Evolutionary conservation across 2,888 invertebrate species (phyloP), one percentile per base, ranked within the genome.

Genomic region (Drosophila atroscutellata): DNA sequence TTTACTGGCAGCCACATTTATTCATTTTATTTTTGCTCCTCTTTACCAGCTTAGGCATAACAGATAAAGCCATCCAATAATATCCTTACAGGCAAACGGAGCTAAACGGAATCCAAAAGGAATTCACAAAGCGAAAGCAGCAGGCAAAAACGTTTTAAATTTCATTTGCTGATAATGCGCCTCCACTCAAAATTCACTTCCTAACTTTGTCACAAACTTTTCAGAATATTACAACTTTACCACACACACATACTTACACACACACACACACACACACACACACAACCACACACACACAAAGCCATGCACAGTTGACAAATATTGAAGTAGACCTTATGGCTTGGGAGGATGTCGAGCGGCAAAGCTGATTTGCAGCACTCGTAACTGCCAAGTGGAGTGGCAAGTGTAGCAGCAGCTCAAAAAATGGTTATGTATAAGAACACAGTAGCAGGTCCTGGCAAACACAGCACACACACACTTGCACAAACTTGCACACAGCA

Each of bases 161-260:
- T 84, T 84, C 81, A 83, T 86, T 86, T 84, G 71, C 74, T 83
- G 86, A 79, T 84, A 86, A 84, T 81, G 68, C 67, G 64, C 36
- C 60, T 57, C 56, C 79, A 69, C 80, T 82, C 71, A 76, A 75
- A 76, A 81, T 83, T 86, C 80, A 81, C 77, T 83, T 80, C 67
- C 71, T 72, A 86, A 84, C 80, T 86, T 81, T 72, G 67, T 74
- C 66, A 69, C 56, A 68, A 73, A 49, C 55, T 78, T 74, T 66
- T 60, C 39, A 18, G 69, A 72, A 64, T 61, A 58, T 60, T 66
- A 66, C 59, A 75, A 55, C 66, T 68, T 77, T 64, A 39, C 18
- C 47, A 26, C 34, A 45, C 52, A 26, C n/a, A 54, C 26, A 60
- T 28, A 34, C 13, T 42, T 11, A 42, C 24, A 28, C 3, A 55